A percentile compares a stretch with the other conserved stretches of the same genome.
phyloP scores from a whole-genome alignment of 2,888 invertebrate species.

The Dromius quadrimaculatus region DNA sequence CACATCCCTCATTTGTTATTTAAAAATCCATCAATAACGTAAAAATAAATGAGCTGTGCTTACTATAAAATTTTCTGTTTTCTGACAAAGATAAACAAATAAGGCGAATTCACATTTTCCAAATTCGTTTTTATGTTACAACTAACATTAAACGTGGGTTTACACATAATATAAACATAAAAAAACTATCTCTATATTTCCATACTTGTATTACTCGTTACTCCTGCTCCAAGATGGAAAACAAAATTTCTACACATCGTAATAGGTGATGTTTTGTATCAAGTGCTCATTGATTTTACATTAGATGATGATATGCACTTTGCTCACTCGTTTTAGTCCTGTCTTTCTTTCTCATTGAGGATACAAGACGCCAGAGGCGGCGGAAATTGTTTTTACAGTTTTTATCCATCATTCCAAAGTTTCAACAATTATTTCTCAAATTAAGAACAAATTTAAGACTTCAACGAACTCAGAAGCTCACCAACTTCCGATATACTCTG shows the following conservation, averaged over 20 bases:
- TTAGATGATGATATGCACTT: conserved; percentile 45
- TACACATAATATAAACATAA: conserved; percentile 9
- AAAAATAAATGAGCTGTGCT: no score
- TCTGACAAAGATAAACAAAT: background rate
- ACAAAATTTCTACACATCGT: conserved; percentile 26
- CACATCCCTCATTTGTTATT: no score
- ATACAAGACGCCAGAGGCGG: conserved; percentile 2
- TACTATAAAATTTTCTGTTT: background rate
- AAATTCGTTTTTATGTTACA: conserved; percentile 13
- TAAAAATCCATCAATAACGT: no score
- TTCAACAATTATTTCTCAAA: no score
- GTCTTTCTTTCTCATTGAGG: conserved; percentile 1
- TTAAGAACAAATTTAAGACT: no score
- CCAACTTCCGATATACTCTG: no score
- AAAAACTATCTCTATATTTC: conserved; percentile 1
- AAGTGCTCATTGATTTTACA: conserved; percentile 42
- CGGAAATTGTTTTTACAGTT: background rate
- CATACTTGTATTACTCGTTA: conserved; percentile 17
- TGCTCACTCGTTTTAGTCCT: conserved; percentile 20
- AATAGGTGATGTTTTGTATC: conserved; percentile 24
- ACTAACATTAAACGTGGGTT: conserved; percentile 21
- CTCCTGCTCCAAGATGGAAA: background rate
- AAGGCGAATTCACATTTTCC: background rate
- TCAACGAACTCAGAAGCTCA: no score
- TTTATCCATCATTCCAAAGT: no score